Conservation (phyloP, 2,797 vertebrate genomes). For the Peromyscus attwateri region DNA sequence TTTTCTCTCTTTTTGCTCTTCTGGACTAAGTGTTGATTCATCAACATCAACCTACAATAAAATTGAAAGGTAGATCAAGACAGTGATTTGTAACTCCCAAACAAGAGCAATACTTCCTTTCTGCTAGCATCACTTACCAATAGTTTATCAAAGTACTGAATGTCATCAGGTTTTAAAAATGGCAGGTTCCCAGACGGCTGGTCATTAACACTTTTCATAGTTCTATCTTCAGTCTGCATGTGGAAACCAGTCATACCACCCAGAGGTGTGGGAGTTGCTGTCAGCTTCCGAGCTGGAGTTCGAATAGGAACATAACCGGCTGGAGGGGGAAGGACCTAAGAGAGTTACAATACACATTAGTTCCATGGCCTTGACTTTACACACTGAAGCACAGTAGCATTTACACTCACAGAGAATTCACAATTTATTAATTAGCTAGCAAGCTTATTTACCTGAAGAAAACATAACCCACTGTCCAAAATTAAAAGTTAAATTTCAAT, state of each 20-base stretch:
- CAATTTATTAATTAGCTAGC: slow-evolving; percentile 4
- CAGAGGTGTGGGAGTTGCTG: slow-evolving; percentile 97
- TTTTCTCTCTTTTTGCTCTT: slow-evolving; percentile 99
- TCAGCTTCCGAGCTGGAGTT: slow-evolving; percentile 97
- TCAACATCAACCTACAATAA: slow-evolving; percentile 96
- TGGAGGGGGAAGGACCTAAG: slow-evolving; percentile 96
- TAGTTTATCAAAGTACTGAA: slow-evolving; percentile 99
- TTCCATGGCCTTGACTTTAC: neutral
- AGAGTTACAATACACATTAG: slow-evolving; percentile 36
- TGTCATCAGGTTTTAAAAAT: slow-evolving; percentile 99
- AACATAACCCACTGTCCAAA: neutral
- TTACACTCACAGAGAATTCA: neutral
- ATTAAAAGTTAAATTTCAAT: neutral
- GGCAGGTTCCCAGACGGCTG: slow-evolving; percentile 99
- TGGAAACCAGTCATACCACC: slow-evolving; percentile 99
- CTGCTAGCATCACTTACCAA: slow-evolving; percentile 90
- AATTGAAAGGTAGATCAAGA: neutral
- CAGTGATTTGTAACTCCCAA: slow-evolving; percentile 1
- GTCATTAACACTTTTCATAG: slow-evolving; percentile 98
- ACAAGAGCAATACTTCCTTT: neutral
- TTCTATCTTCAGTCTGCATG: slow-evolving; percentile 98
- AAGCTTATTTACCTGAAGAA: neutral
- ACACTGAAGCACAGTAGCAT: neutral
- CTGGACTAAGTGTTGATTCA: slow-evolving; percentile 98
- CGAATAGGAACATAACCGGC: slow-evolving; percentile 99